Base-by-base conservation (phyloP, 2,888 invertebrate species). In the Hyalella azteca region DNA sequence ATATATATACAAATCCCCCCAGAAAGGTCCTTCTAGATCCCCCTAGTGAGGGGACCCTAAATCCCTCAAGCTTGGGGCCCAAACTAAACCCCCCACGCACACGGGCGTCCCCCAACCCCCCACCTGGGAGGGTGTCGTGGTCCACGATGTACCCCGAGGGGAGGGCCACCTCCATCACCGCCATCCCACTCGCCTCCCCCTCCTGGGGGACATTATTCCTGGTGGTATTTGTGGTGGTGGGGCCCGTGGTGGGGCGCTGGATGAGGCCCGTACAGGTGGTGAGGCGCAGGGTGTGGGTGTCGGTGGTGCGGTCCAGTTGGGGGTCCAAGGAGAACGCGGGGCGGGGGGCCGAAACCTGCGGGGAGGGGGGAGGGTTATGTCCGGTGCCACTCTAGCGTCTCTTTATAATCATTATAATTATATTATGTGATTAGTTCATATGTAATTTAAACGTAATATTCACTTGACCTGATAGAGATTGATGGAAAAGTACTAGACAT, bases 111-210 rank as follows among this genome's bases (percentile, higher is more conserved):
- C 4, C 15, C 19, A 7, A 13, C 13, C 9, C 22, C 60, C 92
- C 88, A 85, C 91, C 90, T 4, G 92, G 93, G 41, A 95, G 89
- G 0, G 92, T 93, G 86, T 93, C 88, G 87, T 87, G 86, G 86
- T 96, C 95, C 0, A 94, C 93, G 0, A 93, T 91, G 87, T 93
- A 97, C n/a, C 97, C 97, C 0, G 96, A 96, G 0, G 96, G 96
- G 81, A 97, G 90, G 82, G 92, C 92, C 0, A 97, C 93, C 86
- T 96, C 95, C 90, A 97, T 93, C 0, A 97, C 93, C 15, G 95
- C 94, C 92, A 97, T 93, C 85, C 97, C 97, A 82, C 94, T 94
- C n/a, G n/a, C n/a, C n/a, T n/a, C n/a, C n/a, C n/a, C n/a, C n/a
- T n/a, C n/a, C n/a, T n/a, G n/a, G n/a, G n/a, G n/a, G n/a, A n/a